Evolutionary conservation across 1,140 invertebrate genomes (phyloP).

Genomic region (Campoletis sonorensis): DNA sequence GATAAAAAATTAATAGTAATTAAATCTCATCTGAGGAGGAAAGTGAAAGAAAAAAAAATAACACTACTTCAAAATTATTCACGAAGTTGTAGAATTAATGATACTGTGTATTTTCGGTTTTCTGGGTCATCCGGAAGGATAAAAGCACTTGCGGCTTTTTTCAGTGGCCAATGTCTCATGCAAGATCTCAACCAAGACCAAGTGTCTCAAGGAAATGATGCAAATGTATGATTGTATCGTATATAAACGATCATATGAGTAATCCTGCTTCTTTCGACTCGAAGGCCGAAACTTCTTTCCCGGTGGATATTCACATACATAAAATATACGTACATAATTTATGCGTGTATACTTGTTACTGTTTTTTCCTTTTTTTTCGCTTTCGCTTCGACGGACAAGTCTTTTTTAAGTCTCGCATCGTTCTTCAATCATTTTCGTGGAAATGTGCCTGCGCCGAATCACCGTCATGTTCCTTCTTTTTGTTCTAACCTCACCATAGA

Average conservation of each 20-base stretch:
- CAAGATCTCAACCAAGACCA: slow-evolving; percentile 13
- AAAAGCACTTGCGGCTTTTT: too few species aligned
- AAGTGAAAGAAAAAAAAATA: background rate
- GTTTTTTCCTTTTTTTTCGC: background rate
- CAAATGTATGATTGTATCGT: slow-evolving; percentile 18
- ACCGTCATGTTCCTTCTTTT: background rate
- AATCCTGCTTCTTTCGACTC: slow-evolving; percentile 12
- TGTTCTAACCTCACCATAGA: background rate
- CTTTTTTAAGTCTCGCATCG: background rate
- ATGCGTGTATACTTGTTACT: background rate
- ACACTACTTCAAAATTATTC: too few species aligned
- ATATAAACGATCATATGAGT: slow-evolving; percentile 15
- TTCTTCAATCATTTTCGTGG: background rate
- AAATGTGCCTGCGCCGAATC: background rate
- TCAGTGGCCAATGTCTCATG: background rate
- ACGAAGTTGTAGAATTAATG: too few species aligned
- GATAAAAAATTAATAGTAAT: too few species aligned
- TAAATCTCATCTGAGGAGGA: background rate
- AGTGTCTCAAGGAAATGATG: slow-evolving; percentile 11
- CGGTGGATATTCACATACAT: too few species aligned
- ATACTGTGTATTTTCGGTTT: background rate
- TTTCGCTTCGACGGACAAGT: background rate
- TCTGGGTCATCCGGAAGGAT: background rate
- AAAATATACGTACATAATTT: background rate
- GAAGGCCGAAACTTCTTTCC: background rate